Evolutionary conservation across 2,888 invertebrate genomes (phyloP), one percentile per base, ranked within the genome.

Genomic region (Harpalus rufipes): DNA sequence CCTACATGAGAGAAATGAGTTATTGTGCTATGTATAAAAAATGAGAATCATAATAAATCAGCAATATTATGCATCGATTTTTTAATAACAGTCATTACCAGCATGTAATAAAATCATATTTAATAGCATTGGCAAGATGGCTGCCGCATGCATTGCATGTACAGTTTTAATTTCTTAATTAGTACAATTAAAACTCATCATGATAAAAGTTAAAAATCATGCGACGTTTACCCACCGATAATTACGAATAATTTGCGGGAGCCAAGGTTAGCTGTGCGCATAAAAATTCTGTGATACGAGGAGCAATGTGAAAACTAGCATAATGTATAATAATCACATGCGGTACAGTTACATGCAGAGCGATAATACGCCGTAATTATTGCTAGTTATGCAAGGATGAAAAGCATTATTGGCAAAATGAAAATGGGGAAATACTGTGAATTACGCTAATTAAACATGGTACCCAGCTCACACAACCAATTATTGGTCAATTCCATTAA

Each of bases 201-300:
- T 58, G 72, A 51, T 83, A 74, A 83, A 82, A 83, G 61, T 83
- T 59, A 76, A 83, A 83, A 83, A 83, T 83, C 83, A 83, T 83
- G 74, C 74, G 61, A 59, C 83, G 74, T 83, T 83, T 83, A 83
- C 21, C 61, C 16, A 39, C 41, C 14, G 74, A 58, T 72, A 83
- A 83, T 83, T 83, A 83, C 16, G 61, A 83, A 74, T 83, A 83
- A 83, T 83, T 83, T 83, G 74, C 44, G 74, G 39, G 12, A 41
- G 41, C 68, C 83, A 83, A 83, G 83, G 83, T 51, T 65, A 41
- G 41, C 63, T 14, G 39, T 79, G 61, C 16, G 79, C 59, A 61
- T 65, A 81, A 63, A 80, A 63, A 65, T 59, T 65, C 41, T 21
- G 21, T 81, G 21, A 80, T 80, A 80, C 72, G 41, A 8, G 18